These are phyloP conservation scores for Rosalia funebris DNA, from an alignment of 2,888 invertebrate genomes.

Conservation along the genomic window DNA sequence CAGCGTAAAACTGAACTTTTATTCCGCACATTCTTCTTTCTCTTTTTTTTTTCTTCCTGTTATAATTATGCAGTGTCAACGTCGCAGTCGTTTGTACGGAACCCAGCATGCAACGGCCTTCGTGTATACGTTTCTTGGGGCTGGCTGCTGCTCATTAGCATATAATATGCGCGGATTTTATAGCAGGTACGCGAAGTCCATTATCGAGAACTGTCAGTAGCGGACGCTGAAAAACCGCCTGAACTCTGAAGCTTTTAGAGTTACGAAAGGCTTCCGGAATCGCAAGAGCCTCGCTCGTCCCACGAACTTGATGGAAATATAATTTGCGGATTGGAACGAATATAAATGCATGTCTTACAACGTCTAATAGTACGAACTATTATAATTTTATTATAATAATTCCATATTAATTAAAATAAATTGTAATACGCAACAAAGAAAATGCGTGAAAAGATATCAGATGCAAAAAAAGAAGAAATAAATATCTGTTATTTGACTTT, in stretches of 20 bases:
- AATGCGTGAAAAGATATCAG: too few species aligned
- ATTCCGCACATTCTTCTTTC: conserved; percentile 17
- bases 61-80: conserved; percentile 45
- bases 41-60: conserved; percentile 34
- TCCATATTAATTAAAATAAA: too few species aligned
- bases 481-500: too few species aligned
- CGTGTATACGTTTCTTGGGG: conserved; percentile 24
- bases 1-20: conserved; percentile 15
- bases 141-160: conserved; percentile 22
- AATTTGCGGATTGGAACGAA: too few species aligned
- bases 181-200: conserved; percentile 18
- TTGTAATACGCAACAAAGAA: too few species aligned
- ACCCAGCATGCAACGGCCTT: conserved; percentile 25
- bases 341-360: too few species aligned
- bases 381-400: too few species aligned
- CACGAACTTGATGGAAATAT: too few species aligned
- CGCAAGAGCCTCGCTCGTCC: too few species aligned
- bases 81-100: too few species aligned
- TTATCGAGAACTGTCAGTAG: conserved; percentile 16
- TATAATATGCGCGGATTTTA: conserved; percentile 25
- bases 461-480: too few species aligned
- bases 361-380: too few species aligned
- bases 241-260: background rate
- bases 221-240: conserved; percentile 6
- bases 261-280: background rate